phyloP scores from a whole-genome alignment of 1,140 invertebrate genomes.

The Cryptotermes secundus region DNA sequence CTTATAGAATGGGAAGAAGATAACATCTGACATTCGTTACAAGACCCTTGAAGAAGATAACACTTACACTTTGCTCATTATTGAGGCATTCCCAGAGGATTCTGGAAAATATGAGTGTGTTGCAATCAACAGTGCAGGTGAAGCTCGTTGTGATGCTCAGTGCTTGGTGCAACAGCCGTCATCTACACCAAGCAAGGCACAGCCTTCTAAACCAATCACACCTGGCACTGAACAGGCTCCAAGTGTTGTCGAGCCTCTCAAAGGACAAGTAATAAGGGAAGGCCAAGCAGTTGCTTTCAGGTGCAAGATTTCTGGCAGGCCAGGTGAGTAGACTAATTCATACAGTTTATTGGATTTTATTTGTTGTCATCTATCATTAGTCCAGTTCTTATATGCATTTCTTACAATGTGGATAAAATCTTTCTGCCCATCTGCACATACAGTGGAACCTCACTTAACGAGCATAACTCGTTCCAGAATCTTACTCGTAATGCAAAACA shows the following conservation, averaged over 20 bases:
- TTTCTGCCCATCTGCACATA: too few species aligned
- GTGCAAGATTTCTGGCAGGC: slow-evolving; percentile 79
- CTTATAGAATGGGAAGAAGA: slow-evolving; percentile 79
- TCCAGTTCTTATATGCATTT: too few species aligned
- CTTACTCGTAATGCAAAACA: too few species aligned
- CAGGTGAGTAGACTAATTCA: slow-evolving; percentile 47
- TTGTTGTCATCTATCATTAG: too few species aligned
- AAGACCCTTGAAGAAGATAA: slow-evolving; percentile 88
- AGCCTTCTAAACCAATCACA: slow-evolving; percentile 55
- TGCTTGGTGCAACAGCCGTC: slow-evolving; percentile 67
- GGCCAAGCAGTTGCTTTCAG: slow-evolving; percentile 84
- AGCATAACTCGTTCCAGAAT: too few species aligned
- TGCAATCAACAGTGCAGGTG: slow-evolving; percentile 84
- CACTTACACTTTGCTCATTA: slow-evolving; percentile 78
- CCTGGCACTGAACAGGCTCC: slow-evolving; percentile 73
- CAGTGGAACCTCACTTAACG: too few species aligned
- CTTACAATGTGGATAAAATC: too few species aligned
- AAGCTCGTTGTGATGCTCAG: slow-evolving; percentile 86
- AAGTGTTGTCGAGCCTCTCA: slow-evolving; percentile 74
- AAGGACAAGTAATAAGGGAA: slow-evolving; percentile 80
- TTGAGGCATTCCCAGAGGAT: slow-evolving; percentile 83
- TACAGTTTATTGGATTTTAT: too few species aligned
- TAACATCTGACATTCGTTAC: slow-evolving; percentile 81
- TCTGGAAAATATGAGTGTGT: slow-evolving; percentile 90
- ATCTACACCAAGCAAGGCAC: slow-evolving; percentile 52